Conservation (phyloP, 2,888 invertebrate genomes). For the Periphyllus acericola region DNA sequence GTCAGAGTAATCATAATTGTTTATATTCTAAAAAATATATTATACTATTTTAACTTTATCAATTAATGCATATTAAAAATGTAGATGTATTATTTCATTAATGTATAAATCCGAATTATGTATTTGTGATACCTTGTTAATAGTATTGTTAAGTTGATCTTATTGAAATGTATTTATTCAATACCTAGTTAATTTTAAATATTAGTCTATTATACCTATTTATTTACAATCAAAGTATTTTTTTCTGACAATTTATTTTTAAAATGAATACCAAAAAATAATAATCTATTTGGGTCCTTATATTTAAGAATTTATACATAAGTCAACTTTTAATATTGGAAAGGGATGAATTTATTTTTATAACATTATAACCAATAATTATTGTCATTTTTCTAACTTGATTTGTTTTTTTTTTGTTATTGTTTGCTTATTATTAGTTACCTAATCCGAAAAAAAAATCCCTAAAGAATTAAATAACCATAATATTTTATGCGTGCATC, state of each 20-base stretch:
- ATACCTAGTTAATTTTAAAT: conserved; percentile 47
- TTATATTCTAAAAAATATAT: conserved; percentile 23
- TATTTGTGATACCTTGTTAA: conserved; percentile 58
- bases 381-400: conserved; percentile 11
- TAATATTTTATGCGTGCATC: neutral
- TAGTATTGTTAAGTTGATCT: conserved; percentile 53
- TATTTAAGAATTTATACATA: conserved; percentile 46
- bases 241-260: conserved; percentile 36
- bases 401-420: neutral
- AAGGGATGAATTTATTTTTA: conserved; percentile 52
- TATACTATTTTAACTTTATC: conserved; percentile 27
- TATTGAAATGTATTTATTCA: conserved; percentile 48
- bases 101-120: conserved; percentile 57
- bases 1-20: conserved; percentile 37
- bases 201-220: conserved; percentile 44
- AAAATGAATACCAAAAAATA: conserved; percentile 20
- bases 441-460: too few relatives aligned
- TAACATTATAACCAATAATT: conserved; percentile 37
- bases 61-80: conserved; percentile 25
- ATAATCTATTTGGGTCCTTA: conserved; percentile 8
- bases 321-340: conserved; percentile 52
- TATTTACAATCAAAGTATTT: conserved; percentile 43
- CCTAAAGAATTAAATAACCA: neutral
- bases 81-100: conserved; percentile 27
- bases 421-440: neutral